Evolutionary conservation across 2,113 vertebrate genomes (phyloP).

Genomic region (Galemys pyrenaicus): DNA sequence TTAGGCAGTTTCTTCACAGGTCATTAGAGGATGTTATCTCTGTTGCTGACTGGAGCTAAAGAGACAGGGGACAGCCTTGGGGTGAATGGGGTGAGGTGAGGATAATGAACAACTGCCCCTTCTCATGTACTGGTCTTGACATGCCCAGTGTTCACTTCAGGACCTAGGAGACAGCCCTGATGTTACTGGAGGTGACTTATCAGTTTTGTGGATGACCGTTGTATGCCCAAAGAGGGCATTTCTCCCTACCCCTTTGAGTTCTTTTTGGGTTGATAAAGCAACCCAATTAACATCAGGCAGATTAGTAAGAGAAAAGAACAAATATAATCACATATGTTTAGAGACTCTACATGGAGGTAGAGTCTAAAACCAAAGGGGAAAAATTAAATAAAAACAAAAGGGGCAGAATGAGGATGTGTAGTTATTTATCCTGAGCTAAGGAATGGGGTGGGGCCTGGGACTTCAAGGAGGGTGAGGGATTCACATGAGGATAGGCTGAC

Average conservation of each 20-base stretch:
- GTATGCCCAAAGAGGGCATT: neutral
- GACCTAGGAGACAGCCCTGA: neutral
- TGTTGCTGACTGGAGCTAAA: neutral
- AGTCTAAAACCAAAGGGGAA: neutral
- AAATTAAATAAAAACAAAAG: too few relatives aligned
- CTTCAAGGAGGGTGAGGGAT: neutral
- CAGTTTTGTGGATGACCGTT: neutral
- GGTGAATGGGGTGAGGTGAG: neutral
- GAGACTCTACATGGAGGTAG: neutral
- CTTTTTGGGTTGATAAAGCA: neutral
- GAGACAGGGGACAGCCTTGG: neutral
- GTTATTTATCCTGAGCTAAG: neutral
- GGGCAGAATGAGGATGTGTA: neutral
- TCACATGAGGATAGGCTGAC: neutral
- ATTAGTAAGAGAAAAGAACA: neutral
- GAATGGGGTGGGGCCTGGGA: neutral
- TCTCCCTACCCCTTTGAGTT: neutral
- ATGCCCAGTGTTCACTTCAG: neutral
- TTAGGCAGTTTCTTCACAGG: neutral
- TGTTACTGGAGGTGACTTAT: neutral
- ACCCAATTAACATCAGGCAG: neutral
- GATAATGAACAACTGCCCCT: neutral
- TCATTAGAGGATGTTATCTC: constrained; percentile 3
- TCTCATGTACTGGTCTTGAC: neutral
- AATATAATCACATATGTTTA: neutral